Conservation (phyloP, 92 coral and sea anemone species). For the Umimayanthus kanabou region DNA sequence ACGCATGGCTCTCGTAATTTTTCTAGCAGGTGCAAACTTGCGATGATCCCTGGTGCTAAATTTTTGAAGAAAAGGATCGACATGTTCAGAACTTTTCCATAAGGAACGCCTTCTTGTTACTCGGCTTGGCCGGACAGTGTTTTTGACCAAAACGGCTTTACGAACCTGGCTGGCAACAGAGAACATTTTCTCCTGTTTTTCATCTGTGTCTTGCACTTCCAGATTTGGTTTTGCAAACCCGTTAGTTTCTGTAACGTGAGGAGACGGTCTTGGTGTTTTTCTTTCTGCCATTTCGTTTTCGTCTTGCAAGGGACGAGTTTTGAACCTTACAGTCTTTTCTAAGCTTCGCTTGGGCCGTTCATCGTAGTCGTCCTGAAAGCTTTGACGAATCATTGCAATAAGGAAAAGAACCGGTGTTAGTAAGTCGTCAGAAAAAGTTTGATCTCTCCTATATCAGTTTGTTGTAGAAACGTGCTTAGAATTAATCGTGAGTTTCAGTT, state of each 20-base stretch:
- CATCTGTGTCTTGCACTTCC: constrained; percentile 18
- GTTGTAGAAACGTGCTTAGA: background rate
- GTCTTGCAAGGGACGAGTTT: constrained; percentile 1
- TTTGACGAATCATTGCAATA: constrained; percentile 27
- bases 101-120: constrained; percentile 60
- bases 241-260: constrained; percentile 27
- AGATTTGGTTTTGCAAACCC: constrained; percentile 36
- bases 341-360: constrained; percentile 21
- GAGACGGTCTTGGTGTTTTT: background rate
- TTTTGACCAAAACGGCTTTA: constrained; percentile 69
- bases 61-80: constrained; percentile 95
- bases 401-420: background rate
- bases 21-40: constrained; percentile 68
- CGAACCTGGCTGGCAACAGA: constrained; percentile 66
- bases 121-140: constrained; percentile 72
- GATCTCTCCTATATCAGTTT: background rate
- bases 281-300: constrained; percentile 39
- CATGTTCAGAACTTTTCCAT: constrained; percentile 69
- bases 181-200: constrained; percentile 56
- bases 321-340: constrained; percentile 37
- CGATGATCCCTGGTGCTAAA: constrained; percentile 94
- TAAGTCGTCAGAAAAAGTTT: background rate
- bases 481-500: background rate
- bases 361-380: constrained; percentile 16
- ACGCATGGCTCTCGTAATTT: constrained; percentile 41